Conservation (phyloP, 2,113 vertebrate genomes). For the Lagenorhynchus albirostris region DNA sequence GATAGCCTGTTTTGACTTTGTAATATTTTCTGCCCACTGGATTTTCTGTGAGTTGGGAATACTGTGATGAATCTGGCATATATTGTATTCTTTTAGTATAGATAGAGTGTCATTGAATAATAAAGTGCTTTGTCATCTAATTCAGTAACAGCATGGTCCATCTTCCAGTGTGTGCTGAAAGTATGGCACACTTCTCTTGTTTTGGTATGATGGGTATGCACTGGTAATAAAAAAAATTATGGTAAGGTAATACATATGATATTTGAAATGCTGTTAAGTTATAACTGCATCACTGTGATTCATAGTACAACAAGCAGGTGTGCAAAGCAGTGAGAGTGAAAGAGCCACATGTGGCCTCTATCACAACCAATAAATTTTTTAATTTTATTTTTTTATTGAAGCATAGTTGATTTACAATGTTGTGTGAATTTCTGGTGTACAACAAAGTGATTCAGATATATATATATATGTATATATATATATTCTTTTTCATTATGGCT, state of each 20-base stretch:
- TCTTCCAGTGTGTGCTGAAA: background rate
- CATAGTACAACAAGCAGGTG: background rate
- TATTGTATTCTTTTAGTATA: background rate
- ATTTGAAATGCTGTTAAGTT: background rate
- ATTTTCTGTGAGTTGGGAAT: slow-evolving; percentile 3
- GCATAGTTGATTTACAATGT: background rate
- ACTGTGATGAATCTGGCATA: background rate
- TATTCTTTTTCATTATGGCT: background rate
- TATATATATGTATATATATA: background rate
- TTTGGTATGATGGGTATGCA: background rate
- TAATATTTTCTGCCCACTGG: slow-evolving; percentile 10
- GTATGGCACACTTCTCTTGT: background rate
- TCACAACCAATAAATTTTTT: background rate
- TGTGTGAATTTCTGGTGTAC: background rate
- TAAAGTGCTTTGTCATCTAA: background rate
- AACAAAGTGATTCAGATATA: background rate
- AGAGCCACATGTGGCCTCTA: background rate
- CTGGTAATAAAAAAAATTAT: background rate
- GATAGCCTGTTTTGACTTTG: slow-evolving; percentile 26
- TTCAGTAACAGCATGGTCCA: background rate
- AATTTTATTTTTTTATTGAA: background rate
- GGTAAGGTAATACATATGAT: background rate
- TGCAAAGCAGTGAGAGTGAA: background rate
- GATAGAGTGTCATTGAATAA: background rate
- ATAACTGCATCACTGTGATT: background rate